These are phyloP conservation scores for Python bivittatus DNA, from an alignment of 2,113 vertebrate genomes.

Conservation along the genomic window DNA sequence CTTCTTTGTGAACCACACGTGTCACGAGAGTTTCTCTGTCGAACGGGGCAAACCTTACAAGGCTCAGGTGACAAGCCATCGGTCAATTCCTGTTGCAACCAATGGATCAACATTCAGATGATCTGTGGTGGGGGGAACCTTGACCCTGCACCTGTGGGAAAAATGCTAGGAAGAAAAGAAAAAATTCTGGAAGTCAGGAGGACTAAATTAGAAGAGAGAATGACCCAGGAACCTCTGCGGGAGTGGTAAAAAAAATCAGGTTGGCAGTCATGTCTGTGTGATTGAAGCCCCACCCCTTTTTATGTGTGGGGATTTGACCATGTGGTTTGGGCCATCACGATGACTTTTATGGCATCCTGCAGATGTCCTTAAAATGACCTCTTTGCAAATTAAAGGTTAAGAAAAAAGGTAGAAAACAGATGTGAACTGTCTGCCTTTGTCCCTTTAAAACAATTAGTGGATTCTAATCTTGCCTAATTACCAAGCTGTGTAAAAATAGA, in stretches of 20 bases:
- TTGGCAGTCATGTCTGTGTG: neutral
- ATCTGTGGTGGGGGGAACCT: too few species aligned
- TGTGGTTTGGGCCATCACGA: neutral
- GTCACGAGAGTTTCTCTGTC: too few species aligned
- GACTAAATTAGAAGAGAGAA: neutral
- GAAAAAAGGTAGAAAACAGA: neutral
- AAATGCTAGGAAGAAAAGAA: too few species aligned
- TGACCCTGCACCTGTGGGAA: too few species aligned
- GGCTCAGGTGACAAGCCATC: too few species aligned
- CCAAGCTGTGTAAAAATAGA: neutral
- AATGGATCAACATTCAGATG: too few species aligned
- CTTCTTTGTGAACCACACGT: too few species aligned
- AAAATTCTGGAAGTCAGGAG: neutral
- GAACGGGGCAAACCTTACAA: too few species aligned
- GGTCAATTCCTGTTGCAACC: too few species aligned
- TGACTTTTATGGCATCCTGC: neutral
- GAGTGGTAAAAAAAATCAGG: neutral
- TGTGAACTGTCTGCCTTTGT: neutral
- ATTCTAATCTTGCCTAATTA: neutral
- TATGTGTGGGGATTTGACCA: neutral
- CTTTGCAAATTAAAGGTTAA: neutral
- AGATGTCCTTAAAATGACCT: neutral
- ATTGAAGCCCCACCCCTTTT: neutral
- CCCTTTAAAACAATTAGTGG: neutral
- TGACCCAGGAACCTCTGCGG: neutral